A percentile compares a stretch with the other conserved stretches of the same genome.
Evolutionary conservation across 2,113 vertebrate genomes (phyloP).

Genomic region (Epinephelus fuscoguttatus): DNA sequence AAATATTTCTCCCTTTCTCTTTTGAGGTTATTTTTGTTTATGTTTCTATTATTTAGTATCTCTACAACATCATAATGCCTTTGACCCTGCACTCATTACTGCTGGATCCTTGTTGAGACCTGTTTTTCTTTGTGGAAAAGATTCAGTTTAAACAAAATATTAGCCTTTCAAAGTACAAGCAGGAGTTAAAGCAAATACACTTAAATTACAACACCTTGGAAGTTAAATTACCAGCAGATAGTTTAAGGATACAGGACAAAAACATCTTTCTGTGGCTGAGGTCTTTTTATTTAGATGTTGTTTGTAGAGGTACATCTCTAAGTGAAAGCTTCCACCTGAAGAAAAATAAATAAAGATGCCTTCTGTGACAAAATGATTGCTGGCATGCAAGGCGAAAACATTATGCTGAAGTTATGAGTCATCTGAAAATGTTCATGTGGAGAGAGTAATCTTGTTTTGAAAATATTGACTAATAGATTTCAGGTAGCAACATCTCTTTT

Average conservation of each 20-base stretch:
- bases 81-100: slow-evolving; percentile 19
- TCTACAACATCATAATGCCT: background rate
- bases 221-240: slow-evolving; percentile 1
- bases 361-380: slow-evolving; percentile 40
- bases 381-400: slow-evolving; percentile 26
- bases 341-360: background rate
- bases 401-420: slow-evolving; percentile 24
- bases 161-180: background rate
- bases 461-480: slow-evolving; percentile 27
- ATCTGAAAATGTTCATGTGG: background rate
- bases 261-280: background rate
- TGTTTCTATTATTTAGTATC: slow-evolving; percentile 13
- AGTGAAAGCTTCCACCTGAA: slow-evolving; percentile 24
- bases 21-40: slow-evolving; percentile 28
- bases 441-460: slow-evolving; percentile 5
- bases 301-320: background rate
- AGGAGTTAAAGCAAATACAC: background rate
- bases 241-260: background rate
- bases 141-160: background rate
- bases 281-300: background rate
- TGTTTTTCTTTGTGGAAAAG: background rate
- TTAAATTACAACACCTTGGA: accelerated
- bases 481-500: background rate
- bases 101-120: background rate
- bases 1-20: slow-evolving; percentile 1